Evolutionary conservation across 1,140 invertebrate species (phyloP), one percentile per base, ranked within the genome.

Genomic region (Watersipora subatra): DNA sequence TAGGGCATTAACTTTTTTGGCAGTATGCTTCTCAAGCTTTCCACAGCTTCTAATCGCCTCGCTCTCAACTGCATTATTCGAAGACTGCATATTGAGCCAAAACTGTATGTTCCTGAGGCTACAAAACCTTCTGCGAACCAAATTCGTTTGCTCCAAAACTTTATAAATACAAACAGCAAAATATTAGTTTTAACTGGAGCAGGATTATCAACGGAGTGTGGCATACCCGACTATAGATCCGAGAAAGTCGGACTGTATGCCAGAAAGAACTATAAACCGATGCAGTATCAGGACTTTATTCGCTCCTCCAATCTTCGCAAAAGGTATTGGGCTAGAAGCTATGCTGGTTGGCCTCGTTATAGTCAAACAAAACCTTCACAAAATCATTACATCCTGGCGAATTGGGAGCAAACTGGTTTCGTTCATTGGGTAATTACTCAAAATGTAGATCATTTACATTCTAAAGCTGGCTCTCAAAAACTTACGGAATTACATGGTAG

Each of bases 291-390:
- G 64, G 89, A 95, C 68, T 97, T 96, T 83, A 78, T 94, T 1
- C 85, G 85, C 64, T 87, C 84, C 66, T 76, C 84, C 1, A 73
- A 81, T 68, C 80, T 86, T 1, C 84, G 93, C 64, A 86, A 87
- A 79, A 84, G 92, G 63, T 98, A 97, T 77, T 99, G 94, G 94
- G 91, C 93, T 0, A 84, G 94, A 72, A 97, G 97, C 82, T 98
- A 86, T 81, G 80, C 93, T 26, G 93, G 89, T 1, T 98, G 94
- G 93, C 86, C 89, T 61, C 83, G 82, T 30, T 86, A 86, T 75
- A 81, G 78, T 1, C 75, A 75, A 24, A 77, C 82, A 30, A 67
- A 73, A 57, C 84, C 84, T 22, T 87, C 87, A 71, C 67, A 67
- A 24, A 72, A 74, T 24, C 85, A 86, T 71, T 57, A 65, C 2